These are phyloP conservation scores for Spodoptera frugiperda DNA, from an alignment of 1,140 invertebrate genomes.

Conservation along the genomic window DNA sequence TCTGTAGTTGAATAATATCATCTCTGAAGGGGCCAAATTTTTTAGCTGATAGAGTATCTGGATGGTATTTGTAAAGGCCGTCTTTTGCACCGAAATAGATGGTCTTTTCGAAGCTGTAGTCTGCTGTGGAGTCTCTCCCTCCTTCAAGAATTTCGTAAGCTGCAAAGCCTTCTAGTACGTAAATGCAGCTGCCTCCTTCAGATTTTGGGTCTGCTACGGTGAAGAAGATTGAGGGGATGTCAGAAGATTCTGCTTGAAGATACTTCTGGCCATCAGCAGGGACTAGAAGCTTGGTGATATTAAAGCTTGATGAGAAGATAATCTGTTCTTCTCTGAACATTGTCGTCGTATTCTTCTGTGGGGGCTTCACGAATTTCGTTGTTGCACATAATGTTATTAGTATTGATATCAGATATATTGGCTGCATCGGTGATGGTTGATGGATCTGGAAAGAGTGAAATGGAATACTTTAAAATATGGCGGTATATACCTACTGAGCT, in stretches of 20 bases:
- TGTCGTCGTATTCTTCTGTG: slow-evolving; percentile 43
- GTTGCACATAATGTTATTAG: background rate
- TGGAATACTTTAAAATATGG: no score
- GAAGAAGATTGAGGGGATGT: slow-evolving; percentile 74
- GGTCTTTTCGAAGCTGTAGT: slow-evolving; percentile 65
- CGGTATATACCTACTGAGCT: no score
- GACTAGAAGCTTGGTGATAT: slow-evolving; percentile 70
- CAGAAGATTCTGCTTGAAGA: slow-evolving; percentile 57
- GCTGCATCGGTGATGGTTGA: no score
- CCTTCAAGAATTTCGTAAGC: slow-evolving; percentile 77
- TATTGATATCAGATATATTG: slow-evolving; percentile 1
- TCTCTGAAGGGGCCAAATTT: slow-evolving; percentile 70
- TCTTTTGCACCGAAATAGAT: slow-evolving; percentile 74
- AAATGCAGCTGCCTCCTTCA: slow-evolving; percentile 72
- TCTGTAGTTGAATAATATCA: slow-evolving; percentile 75
- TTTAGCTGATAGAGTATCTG: slow-evolving; percentile 67
- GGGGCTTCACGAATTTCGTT: background rate
- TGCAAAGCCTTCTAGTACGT: slow-evolving; percentile 73
- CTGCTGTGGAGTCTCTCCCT: slow-evolving; percentile 71
- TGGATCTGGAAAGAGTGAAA: slow-evolving; percentile 5
- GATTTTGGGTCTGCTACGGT: slow-evolving; percentile 66
- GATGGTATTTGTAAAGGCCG: slow-evolving; percentile 71
- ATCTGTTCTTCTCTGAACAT: slow-evolving; percentile 69
- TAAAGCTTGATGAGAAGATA: slow-evolving; percentile 67
- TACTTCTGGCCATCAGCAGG: slow-evolving; percentile 66